Conservation (phyloP, 2,113 vertebrate genomes). For the Chinchilla lanigera region DNA sequence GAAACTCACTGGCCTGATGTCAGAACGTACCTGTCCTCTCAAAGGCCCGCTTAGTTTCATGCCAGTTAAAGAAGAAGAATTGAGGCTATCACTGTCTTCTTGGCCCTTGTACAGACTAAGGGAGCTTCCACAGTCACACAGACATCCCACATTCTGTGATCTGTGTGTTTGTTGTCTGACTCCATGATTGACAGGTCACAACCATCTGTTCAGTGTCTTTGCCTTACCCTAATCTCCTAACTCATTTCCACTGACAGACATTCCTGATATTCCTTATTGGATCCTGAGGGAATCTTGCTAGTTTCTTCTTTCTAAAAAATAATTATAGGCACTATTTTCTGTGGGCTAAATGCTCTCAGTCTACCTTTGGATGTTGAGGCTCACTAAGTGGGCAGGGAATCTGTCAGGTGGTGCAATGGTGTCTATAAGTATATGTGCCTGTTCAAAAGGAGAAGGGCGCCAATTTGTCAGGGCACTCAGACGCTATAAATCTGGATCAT, state of each 20-base stretch:
- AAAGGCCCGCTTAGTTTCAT: background rate
- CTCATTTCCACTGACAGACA: background rate
- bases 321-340: too few relatives aligned
- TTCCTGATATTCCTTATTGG: background rate
- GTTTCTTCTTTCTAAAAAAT: too few relatives aligned
- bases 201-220: background rate
- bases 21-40: background rate
- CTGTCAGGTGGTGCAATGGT: too few relatives aligned
- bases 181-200: background rate
- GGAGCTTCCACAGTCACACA: background rate
- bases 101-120: background rate
- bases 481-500: too few relatives aligned
- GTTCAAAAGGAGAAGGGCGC: too few relatives aligned
- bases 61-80: background rate
- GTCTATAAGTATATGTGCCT: too few relatives aligned
- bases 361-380: too few relatives aligned
- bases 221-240: background rate
- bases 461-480: too few relatives aligned
- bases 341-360: too few relatives aligned
- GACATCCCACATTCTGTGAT: background rate
- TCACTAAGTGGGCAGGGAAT: too few relatives aligned
- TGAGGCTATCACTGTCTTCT: background rate
- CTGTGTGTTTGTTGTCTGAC: background rate
- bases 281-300: too few relatives aligned
- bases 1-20: background rate